Evolutionary conservation across 2,888 invertebrate species (phyloP).

Genomic region (Netelia fuscicornis): DNA sequence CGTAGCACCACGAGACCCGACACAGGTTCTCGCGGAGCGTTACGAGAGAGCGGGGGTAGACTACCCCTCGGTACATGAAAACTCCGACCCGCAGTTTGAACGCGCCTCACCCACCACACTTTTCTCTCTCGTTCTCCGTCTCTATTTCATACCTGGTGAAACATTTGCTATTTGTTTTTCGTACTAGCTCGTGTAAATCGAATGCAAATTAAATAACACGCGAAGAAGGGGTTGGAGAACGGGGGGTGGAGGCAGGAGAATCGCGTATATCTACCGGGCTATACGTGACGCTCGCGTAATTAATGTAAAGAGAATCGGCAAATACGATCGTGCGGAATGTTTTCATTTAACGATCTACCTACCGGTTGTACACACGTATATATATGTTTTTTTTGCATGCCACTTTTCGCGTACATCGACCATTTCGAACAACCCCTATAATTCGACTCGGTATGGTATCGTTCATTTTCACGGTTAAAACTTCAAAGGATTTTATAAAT

Average conservation of each 20-base stretch:
- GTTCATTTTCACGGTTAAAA: background rate
- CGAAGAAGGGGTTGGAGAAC: too few species aligned
- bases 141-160: background rate
- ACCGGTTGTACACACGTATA: background rate
- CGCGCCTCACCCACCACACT: slow-evolving; percentile 10
- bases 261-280: slow-evolving; percentile 14
- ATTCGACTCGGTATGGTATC: background rate
- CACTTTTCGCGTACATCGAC: background rate
- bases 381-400: slow-evolving; percentile 2
- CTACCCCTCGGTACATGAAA: background rate
- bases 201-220: slow-evolving; percentile 55
- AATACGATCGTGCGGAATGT: slow-evolving; percentile 23
- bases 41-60: background rate
- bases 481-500: slow-evolving; percentile 20
- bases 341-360: slow-evolving; percentile 13
- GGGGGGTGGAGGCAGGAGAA: background rate
- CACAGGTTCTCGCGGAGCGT: background rate
- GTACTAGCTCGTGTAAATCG: slow-evolving; percentile 45
- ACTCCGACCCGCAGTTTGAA: slow-evolving; percentile 34
- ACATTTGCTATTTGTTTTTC: slow-evolving; percentile 52
- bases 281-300: slow-evolving; percentile 10
- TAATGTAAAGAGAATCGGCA: slow-evolving; percentile 45
- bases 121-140: background rate
- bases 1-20: background rate
- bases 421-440: background rate